Base-by-base conservation (phyloP, 1,140 invertebrate genomes). In the Drosophila grimshawi region DNA sequence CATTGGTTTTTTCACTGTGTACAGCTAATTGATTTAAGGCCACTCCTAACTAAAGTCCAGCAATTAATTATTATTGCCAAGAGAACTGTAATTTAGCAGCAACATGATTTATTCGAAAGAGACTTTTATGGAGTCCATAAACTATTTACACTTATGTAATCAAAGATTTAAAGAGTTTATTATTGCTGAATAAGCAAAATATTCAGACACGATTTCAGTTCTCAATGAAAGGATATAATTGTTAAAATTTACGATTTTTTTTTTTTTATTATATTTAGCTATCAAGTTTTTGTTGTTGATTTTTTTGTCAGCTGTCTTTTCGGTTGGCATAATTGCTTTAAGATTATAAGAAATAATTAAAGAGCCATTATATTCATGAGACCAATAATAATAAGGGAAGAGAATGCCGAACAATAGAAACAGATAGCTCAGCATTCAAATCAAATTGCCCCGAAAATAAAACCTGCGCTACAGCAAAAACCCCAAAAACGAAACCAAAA, bases 391-490 rank as follows among this genome's bases (percentile, higher is more conserved):
- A 41, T n/a, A 41, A 43, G 6, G 45, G 65, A 62, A 66, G 43
- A 41, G 70, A 62, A 71, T 41, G 75, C 8, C 81, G 68, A 86
- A 86, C 85, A 89, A 89, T 89, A 83, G 86, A 78, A 4, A 35
- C 61, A 64, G 79, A 80, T 60, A 63, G 79, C 78, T 70, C 71
- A 88, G 81, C 83, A 82, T 85, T 88, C 83, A 89, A 83, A 88
- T 89, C 85, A 88, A 86, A 86, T 86, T 86, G 81, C 71, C 72
- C 83, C 76, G 67, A 88, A 80, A 86, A 82, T 79, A 78, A 82
- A 80, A 80, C 69, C 19, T 19, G 19, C 19, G 19, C 19, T 19
- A 19, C 19, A 19, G 19, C 19, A 19, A 19, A 19, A 1, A 0
- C 1, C 19, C 19, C 19, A 19, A 19, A 19, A 19, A 19, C 19